phyloP scores from a whole-genome alignment of 2,113 vertebrate genomes.

The Noturus placidus region DNA sequence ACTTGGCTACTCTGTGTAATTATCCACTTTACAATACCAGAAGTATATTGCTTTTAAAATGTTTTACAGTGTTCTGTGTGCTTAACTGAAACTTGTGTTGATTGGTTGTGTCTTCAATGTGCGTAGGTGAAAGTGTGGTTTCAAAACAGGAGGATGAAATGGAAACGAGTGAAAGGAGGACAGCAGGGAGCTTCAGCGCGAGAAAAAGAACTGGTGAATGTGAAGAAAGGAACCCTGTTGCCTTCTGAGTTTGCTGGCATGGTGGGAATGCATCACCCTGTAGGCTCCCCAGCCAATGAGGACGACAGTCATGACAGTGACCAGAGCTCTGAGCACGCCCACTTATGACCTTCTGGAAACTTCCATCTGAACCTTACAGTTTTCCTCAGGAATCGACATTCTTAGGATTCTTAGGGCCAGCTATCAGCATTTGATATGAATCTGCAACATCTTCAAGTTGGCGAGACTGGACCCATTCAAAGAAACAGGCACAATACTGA shows the following conservation, averaged over 20 bases:
- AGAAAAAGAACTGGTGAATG: slow-evolving; percentile 96
- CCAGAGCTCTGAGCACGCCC: slow-evolving; percentile 94
- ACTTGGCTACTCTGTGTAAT: slow-evolving; percentile 34
- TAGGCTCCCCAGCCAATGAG: slow-evolving; percentile 90
- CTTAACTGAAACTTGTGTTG: neutral
- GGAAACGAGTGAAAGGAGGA: slow-evolving; percentile 97
- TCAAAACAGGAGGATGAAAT: slow-evolving; percentile 98
- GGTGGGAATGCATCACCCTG: slow-evolving; percentile 83
- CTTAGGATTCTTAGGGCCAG: slow-evolving; percentile 41
- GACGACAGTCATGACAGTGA: slow-evolving; percentile 94
- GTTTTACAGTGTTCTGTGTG: neutral
- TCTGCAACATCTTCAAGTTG: slow-evolving; percentile 17
- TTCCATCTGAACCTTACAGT: slow-evolving; percentile 57
- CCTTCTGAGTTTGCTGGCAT: slow-evolving; percentile 94
- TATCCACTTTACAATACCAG: slow-evolving; percentile 25
- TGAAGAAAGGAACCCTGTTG: slow-evolving; percentile 93
- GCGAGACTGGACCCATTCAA: slow-evolving; percentile 15
- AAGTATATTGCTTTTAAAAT: neutral
- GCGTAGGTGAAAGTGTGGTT: slow-evolving; percentile 98
- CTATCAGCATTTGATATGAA: slow-evolving; percentile 17
- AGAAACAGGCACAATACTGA: neutral
- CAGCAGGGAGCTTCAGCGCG: slow-evolving; percentile 93
- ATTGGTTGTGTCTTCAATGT: slow-evolving; percentile 14
- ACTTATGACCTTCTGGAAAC: slow-evolving; percentile 84
- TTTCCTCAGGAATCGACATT: slow-evolving; percentile 82